phyloP scores from a whole-genome alignment of 2,888 invertebrate genomes.

The Mimas tiliae region DNA sequence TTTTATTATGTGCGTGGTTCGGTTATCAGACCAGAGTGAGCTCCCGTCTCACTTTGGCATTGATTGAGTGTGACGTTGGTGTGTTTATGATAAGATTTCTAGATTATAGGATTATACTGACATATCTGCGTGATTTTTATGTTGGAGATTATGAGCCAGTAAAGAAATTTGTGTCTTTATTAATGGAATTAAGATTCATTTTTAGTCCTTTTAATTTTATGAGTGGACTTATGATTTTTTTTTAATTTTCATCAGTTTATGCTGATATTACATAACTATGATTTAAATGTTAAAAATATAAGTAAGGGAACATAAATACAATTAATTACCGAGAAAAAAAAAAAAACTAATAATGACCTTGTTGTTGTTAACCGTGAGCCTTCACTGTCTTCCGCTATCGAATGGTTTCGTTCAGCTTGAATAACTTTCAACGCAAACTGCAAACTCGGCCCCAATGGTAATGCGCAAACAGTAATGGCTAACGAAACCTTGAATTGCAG shows the following conservation, averaged over 20 bases:
- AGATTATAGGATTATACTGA: conserved; percentile 66
- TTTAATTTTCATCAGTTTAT: neutral
- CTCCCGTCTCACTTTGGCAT: conserved; percentile 70
- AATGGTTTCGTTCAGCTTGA: conserved; percentile 30
- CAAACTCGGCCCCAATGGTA: neutral
- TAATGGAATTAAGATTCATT: conserved; percentile 18
- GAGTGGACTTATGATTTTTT: neutral
- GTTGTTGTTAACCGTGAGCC: conserved; percentile 57
- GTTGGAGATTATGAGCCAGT: conserved; percentile 34
- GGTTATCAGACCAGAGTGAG: conserved; percentile 61
- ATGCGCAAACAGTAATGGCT: neutral
- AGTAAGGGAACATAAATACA: conserved; percentile 17
- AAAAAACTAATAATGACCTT: conserved; percentile 45
- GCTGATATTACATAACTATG: neutral
- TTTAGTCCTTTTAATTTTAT: neutral
- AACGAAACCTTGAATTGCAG: neutral
- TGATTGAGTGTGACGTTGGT: conserved; percentile 78
- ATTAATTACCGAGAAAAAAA: conserved; percentile 29
- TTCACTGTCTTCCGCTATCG: conserved; percentile 33
- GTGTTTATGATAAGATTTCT: conserved; percentile 66
- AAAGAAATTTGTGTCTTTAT: conserved; percentile 16
- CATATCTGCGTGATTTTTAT: conserved; percentile 54
- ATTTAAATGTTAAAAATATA: neutral
- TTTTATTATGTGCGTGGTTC: conserved; percentile 52
- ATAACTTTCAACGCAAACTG: neutral